Conservation (phyloP, 2,888 invertebrate species). For the Phragmatobia fuliginosa region DNA sequence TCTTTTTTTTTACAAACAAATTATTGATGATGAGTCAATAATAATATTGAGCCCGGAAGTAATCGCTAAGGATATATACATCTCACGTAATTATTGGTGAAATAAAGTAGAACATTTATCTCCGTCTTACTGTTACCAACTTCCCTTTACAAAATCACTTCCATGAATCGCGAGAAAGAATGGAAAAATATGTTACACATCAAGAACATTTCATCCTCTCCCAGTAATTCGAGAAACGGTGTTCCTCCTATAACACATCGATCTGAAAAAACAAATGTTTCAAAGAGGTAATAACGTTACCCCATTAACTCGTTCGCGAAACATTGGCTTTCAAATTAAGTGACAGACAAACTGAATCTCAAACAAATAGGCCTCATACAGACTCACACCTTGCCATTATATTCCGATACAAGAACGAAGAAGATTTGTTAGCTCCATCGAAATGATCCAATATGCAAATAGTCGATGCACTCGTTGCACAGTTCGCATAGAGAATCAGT, state of each 20-base stretch:
- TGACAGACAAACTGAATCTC: constrained; percentile 3
- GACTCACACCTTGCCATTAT: constrained; percentile 28
- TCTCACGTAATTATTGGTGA: background rate
- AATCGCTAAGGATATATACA: too few relatives aligned
- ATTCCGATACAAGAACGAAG: constrained; percentile 48
- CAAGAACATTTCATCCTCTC: too few relatives aligned
- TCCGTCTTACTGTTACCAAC: background rate
- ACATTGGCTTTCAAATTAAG: constrained; percentile 2
- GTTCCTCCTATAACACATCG: background rate
- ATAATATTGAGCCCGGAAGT: too few relatives aligned
- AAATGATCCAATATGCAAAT: constrained; percentile 67
- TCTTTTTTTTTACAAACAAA: too few relatives aligned
- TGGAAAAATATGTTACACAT: background rate
- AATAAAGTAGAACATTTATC: background rate
- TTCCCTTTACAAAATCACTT: background rate
- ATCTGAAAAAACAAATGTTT: background rate
- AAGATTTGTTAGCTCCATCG: constrained; percentile 62
- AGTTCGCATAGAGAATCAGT: constrained; percentile 29
- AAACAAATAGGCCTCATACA: constrained; percentile 11
- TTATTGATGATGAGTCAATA: too few relatives aligned
- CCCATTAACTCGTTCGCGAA: background rate
- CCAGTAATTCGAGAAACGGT: background rate
- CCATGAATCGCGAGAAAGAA: background rate
- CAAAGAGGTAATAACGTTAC: constrained; percentile 2
- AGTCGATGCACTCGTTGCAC: constrained; percentile 41